These are phyloP conservation scores for Athene cunicularia DNA, from an alignment of 2,113 vertebrate genomes.

Conservation along the genomic window DNA sequence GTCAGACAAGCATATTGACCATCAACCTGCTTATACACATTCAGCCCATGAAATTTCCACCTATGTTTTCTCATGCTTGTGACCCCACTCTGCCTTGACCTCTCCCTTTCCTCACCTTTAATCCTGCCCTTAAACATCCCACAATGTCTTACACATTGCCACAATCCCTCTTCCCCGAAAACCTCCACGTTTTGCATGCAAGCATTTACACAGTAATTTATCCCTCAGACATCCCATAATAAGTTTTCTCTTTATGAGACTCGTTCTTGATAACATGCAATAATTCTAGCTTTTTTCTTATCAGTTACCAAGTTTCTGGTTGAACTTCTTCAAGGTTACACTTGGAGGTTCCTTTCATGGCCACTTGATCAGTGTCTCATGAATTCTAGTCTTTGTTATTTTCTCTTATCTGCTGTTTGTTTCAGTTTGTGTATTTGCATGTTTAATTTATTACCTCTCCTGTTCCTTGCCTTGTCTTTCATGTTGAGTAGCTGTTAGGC, in stretches of 20 bases:
- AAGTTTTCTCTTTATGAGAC: background rate
- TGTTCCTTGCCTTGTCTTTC: constrained; percentile 43
- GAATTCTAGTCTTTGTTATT: background rate
- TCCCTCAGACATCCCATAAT: background rate
- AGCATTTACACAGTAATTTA: background rate
- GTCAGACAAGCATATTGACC: background rate
- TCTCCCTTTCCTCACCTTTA: background rate
- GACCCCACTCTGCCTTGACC: background rate
- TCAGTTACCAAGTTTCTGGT: constrained; percentile 37
- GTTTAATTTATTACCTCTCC: constrained; percentile 44
- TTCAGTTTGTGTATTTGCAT: background rate
- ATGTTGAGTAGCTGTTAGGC: constrained; percentile 4
- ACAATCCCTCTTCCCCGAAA: background rate
- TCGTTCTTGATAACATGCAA: constrained; percentile 6
- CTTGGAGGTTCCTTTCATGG: background rate
- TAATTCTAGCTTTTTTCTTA: background rate
- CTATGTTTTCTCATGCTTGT: background rate
- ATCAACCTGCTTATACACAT: background rate
- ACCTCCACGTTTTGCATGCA: background rate
- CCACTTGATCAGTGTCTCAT: background rate
- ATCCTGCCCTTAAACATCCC: background rate
- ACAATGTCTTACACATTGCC: background rate
- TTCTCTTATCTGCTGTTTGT: constrained; percentile 32
- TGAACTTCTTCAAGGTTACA: constrained; percentile 48
- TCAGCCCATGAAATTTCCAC: background rate